Evolutionary conservation across 2,113 vertebrate species (phyloP).

Genomic region (Anser brachyrhynchus): DNA sequence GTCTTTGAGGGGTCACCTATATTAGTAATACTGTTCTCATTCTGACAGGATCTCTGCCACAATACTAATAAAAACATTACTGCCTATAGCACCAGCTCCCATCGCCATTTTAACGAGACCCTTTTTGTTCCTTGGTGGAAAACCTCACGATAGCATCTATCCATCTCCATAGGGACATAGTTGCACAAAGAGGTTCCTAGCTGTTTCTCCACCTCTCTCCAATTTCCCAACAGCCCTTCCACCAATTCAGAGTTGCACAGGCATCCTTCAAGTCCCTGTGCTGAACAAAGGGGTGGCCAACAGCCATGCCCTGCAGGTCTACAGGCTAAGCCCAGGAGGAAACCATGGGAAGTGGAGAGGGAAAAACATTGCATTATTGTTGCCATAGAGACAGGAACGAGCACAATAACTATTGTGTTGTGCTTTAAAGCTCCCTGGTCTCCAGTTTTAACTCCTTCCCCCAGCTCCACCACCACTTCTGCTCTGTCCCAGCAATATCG

Average conservation of each 20-base stretch:
- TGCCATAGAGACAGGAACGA: constrained; percentile 44
- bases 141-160: background rate
- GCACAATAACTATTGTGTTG: constrained; percentile 47
- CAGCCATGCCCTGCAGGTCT: background rate
- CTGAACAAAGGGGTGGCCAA: background rate
- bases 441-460: constrained; percentile 1
- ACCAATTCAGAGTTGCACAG: background rate
- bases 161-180: background rate
- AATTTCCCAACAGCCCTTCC: background rate
- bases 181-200: background rate
- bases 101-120: background rate
- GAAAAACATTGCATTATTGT: background rate
- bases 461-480: background rate
- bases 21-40: background rate
- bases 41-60: background rate
- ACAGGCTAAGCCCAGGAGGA: background rate
- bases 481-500: background rate
- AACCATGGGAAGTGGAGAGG: background rate
- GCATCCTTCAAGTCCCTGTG: background rate
- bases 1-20: background rate
- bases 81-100: background rate
- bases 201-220: background rate
- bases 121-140: background rate
- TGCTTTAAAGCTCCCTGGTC: background rate
- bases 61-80: background rate